A percentile compares a stretch with the other conserved stretches of the same genome.
phyloP scores from a whole-genome alignment of 1,140 invertebrate species.

The Bombus balteatus region DNA sequence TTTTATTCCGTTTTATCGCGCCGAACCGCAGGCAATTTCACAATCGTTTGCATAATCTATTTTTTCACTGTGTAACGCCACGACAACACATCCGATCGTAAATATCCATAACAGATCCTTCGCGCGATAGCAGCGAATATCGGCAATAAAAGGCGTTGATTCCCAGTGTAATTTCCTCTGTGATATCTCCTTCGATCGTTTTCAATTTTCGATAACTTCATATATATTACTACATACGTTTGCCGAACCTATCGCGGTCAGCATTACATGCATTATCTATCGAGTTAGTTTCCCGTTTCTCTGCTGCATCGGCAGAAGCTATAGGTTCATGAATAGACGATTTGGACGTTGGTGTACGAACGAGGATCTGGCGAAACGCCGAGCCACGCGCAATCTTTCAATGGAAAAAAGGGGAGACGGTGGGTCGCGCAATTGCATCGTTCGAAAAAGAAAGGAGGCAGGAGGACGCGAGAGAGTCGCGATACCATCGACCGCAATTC shows the following conservation, averaged over 20 bases:
- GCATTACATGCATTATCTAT: no score
- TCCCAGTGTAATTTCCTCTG: neutral
- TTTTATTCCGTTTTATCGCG: conserved; percentile 53
- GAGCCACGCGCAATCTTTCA: conserved; percentile 27
- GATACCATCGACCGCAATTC: conserved; percentile 56
- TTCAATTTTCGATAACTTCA: no score
- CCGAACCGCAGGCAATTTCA: conserved; percentile 56
- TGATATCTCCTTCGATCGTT: no score
- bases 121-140: no score
- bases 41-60: conserved; percentile 61
- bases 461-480: conserved; percentile 4
- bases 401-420: conserved; percentile 30
- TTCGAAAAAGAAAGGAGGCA: conserved; percentile 21
- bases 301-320: no score
- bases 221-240: no score
- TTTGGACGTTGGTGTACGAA: neutral
- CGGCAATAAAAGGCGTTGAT: neutral
- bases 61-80: conserved; percentile 20
- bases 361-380: conserved; percentile 36
- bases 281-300: no score
- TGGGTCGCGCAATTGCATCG: neutral
- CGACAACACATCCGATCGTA: neutral
- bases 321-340: neutral
- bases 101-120: neutral
- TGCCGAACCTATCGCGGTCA: no score